Base-by-base conservation (phyloP, 2,888 invertebrate genomes). In the Sialis fuliginosa region DNA sequence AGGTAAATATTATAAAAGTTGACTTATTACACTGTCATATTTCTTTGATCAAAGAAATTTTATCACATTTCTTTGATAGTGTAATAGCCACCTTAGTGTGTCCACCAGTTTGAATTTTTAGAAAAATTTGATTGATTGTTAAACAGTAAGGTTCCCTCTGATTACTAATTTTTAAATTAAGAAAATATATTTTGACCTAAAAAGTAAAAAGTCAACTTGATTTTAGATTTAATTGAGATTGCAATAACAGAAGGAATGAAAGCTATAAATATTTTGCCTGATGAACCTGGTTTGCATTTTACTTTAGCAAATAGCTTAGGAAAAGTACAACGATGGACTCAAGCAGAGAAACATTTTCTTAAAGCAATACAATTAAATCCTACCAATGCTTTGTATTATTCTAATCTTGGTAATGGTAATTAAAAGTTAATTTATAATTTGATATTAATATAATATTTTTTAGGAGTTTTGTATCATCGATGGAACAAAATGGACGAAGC, bases 381-480 rank as follows among this genome's bases (percentile, higher is more conserved):
- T 7, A 68, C 70, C 8, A 83, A 84, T 62, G 79, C 87, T n/a
- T 72, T 86, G 47, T 91, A 88, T 66, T 82, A 82, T 60, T 80
- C 88, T 2, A 96, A 97, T 70, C 71, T 96, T 54, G 93, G 92
- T 87, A 67, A 65, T 65, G 50, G 39, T 33, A 42, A 31, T 33
- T n/a, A 31, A 31, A 6, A 8, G 2, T 9, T 4, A 9, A 12
- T n/a, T 32, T 30, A 10, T 41, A 22, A 34, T 44, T 33, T 45
- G 39, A 30, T 42, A 47, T 44, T 46, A 48, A 40, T 51, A 45
- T 49, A 39, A 48, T 52, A 52, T 52, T 30, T 50, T 68, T 44
- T 62, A 85, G 88, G 87, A 48, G 90, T 93, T 13, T 69, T 93
- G n/a, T 92, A 92, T 63, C 92, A 92, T 66, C 78, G 90, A 22